phyloP scores from a whole-genome alignment of 2,113 vertebrate species.

The Solea senegalensis region DNA sequence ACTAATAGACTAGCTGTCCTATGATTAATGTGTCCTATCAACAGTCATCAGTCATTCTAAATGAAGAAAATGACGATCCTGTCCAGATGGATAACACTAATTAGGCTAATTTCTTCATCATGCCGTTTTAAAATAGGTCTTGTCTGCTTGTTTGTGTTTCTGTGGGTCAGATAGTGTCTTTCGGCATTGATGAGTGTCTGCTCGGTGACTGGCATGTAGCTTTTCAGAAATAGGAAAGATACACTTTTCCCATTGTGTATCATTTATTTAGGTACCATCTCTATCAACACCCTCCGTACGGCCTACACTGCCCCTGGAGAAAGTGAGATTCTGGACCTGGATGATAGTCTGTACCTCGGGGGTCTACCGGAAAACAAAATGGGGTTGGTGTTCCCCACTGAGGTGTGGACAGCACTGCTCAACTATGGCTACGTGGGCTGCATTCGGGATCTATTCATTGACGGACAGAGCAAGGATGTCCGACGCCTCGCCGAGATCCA shows the following conservation, averaged over 20 bases:
- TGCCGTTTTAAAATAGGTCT: slow-evolving; percentile 34
- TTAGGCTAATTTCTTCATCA: slow-evolving; percentile 71
- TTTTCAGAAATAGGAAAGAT: neutral
- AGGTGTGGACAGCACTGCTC: slow-evolving; percentile 97
- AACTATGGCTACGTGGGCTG: slow-evolving; percentile 99
- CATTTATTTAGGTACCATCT: slow-evolving; percentile 88
- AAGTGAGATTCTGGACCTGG: slow-evolving; percentile 97
- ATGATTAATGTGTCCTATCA: slow-evolving; percentile 77
- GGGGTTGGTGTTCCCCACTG: slow-evolving; percentile 93
- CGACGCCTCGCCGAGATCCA: slow-evolving; percentile 95
- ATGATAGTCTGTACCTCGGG: slow-evolving; percentile 95
- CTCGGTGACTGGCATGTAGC: slow-evolving; percentile 5
- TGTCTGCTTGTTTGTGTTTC: slow-evolving; percentile 31
- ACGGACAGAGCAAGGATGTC: slow-evolving; percentile 97
- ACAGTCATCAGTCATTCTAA: slow-evolving; percentile 73
- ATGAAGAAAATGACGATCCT: slow-evolving; percentile 70
- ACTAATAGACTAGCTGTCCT: slow-evolving; percentile 69
- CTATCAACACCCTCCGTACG: slow-evolving; percentile 93
- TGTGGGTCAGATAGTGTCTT: neutral
- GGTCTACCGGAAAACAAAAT: slow-evolving; percentile 96
- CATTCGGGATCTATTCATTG: slow-evolving; percentile 96
- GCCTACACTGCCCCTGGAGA: slow-evolving; percentile 96
- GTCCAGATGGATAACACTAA: slow-evolving; percentile 69
- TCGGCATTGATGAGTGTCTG: slow-evolving; percentile 1
- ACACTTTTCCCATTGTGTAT: slow-evolving; percentile 36